Base-by-base conservation (phyloP, 2,797 vertebrate genomes). In the Galaxias olidus region DNA sequence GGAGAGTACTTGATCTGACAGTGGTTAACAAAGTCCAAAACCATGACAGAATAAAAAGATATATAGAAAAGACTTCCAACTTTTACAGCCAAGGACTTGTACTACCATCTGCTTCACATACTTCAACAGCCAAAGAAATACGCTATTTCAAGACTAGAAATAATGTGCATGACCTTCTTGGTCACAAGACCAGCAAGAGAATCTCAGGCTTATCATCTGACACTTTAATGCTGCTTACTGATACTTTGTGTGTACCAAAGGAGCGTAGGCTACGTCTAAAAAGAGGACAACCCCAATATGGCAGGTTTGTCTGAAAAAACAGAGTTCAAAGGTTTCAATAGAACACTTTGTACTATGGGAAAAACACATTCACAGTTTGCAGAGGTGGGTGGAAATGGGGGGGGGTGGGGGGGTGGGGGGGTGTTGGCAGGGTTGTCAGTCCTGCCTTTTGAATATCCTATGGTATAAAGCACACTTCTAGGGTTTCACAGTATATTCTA, bases 271-370 rank as follows among this genome's bases (percentile, higher is more conserved):
- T 10, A 20, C 17, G 13, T 17, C 30, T 62, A 42, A n/a, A 52
- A 4, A 42, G 40, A n/a, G 48, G 56, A 17, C 13, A 52, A 59
- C 53, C 69, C 61, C 57, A 65, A 52, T 60, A 72, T 73, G 65
- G 43, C 47, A 17, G 14, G n/a, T 15, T n/a, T 48, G 59, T 59
- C 54, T 63, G 18, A 58, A 63, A 54, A 59, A 71, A 75, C 65
- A 75, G 15, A 63, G 59, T 73, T 80, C 63, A 81, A 79, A 80
- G 69, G 70, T 72, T 77, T 78, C 62, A 49, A 68, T 6, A 52
- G 62, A 76, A 51, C 42, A 46, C 65, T 42, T 4, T 57, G 20
- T 51, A 59, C 64, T 65, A 74, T 59, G 60, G 68, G 69, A 75
- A 69, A 72, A 49, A 60, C 57, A 68, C 63, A n/a, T 76, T 70